These are phyloP conservation scores for Drosophila demipolita DNA, from an alignment of 2,888 invertebrate genomes.

Conservation along the genomic window DNA sequence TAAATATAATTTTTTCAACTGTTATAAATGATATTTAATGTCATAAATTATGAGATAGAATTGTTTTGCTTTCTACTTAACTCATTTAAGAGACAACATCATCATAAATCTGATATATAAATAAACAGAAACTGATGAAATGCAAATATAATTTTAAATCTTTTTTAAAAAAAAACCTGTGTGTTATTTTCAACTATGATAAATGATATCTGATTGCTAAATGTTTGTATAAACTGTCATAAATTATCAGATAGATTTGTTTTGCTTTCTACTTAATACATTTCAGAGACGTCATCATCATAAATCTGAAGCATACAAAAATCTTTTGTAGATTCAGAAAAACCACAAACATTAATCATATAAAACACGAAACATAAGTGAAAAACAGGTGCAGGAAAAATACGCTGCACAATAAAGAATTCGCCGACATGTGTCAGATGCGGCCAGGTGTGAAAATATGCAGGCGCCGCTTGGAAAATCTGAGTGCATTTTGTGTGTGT, in stretches of 20 bases:
- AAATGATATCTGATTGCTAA: neutral
- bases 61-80: too few species aligned
- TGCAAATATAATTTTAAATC: too few species aligned
- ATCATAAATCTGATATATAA: too few species aligned
- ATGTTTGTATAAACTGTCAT: neutral
- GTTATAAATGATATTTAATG: too few species aligned
- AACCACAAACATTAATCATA: neutral
- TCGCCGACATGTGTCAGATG: conserved; percentile 32
- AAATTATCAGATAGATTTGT: neutral
- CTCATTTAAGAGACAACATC: too few species aligned
- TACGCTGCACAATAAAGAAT: conserved; percentile 7
- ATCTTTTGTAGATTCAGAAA: neutral
- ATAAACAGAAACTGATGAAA: too few species aligned
- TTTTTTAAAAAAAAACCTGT: too few species aligned
- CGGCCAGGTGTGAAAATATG: conserved; percentile 48
- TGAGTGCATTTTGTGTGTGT: conserved; percentile 15
- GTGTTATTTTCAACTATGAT: too few species aligned
- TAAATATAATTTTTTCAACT: neutral
- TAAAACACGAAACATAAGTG: neutral
- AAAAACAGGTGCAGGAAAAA: neutral
- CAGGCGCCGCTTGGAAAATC: conserved; percentile 19
- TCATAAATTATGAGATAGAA: too few species aligned
- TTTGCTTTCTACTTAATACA: neutral
- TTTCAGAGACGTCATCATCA: neutral
- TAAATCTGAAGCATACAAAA: neutral